Evolutionary conservation across 2,113 vertebrate species (phyloP).

Genomic region (Aptenodytes forsteri): DNA sequence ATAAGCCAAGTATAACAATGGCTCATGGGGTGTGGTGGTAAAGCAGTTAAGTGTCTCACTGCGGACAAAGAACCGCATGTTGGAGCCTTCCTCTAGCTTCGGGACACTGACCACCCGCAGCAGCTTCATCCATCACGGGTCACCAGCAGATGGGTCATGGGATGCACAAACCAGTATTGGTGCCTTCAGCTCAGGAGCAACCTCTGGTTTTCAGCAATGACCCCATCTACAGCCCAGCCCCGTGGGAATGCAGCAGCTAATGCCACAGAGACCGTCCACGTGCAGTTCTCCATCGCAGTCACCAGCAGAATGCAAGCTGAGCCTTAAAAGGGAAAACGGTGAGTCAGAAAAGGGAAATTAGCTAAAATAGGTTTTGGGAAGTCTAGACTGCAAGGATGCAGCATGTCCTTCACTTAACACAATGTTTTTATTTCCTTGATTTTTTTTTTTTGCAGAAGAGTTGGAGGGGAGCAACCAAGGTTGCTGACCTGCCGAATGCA

Average conservation of each 20-base stretch:
- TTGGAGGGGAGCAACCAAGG: not conserved
- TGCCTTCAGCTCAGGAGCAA: not conserved
- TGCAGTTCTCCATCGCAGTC: not conserved
- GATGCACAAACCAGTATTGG: not conserved
- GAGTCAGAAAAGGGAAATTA: not conserved
- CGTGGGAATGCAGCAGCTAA: not conserved
- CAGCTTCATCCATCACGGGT: not conserved
- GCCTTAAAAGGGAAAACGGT: not conserved
- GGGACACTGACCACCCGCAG: not conserved
- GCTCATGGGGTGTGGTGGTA: not conserved
- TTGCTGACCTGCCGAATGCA: not conserved
- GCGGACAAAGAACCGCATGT: not conserved
- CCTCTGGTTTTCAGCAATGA: not conserved
- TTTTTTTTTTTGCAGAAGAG: not conserved
- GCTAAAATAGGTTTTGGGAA: not conserved
- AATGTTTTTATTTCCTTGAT: not conserved
- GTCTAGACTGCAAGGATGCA: not conserved
- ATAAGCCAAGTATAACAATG: constrained; percentile 7
- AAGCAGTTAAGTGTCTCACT: not conserved
- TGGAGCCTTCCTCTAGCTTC: not conserved
- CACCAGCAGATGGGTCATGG: not conserved
- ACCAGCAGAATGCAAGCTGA: not conserved
- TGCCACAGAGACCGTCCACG: not conserved
- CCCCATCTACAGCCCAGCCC: not conserved
- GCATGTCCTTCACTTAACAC: not conserved